Evolutionary conservation across 2,797 vertebrate genomes (phyloP).

Genomic region (Parauchenoglanis ngamensis): DNA sequence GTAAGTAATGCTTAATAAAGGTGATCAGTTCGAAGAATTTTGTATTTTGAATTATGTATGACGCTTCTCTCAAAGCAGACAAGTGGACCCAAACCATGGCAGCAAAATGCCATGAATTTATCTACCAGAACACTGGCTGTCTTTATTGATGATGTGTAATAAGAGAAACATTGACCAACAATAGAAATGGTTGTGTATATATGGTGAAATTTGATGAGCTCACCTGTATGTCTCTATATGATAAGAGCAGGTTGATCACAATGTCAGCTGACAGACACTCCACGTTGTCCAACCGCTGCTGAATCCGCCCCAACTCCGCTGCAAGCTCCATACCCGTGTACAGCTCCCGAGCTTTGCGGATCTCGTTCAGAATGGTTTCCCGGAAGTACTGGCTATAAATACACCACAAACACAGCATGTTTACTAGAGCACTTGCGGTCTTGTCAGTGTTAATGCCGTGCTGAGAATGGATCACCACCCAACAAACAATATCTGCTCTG

Average conservation of each 20-base stretch:
- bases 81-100: not conserved
- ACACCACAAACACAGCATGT: not conserved
- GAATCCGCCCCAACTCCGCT: constrained; percentile 88
- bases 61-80: not conserved
- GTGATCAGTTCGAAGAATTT: not conserved
- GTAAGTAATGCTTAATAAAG: not conserved
- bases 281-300: constrained; percentile 92
- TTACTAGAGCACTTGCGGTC: not conserved
- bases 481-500: not conserved
- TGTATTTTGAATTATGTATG: not conserved
- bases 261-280: constrained; percentile 95
- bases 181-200: too few relatives aligned
- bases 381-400: constrained; percentile 88
- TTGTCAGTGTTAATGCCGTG: not conserved
- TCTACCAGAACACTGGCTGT: not conserved
- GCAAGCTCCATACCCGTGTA: constrained; percentile 89
- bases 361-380: constrained; percentile 92
- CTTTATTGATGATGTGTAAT: not conserved
- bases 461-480: not conserved
- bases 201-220: not conserved
- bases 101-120: not conserved
- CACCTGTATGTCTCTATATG: constrained; percentile 98
- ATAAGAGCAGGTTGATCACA: constrained; percentile 93
- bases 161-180: not conserved
- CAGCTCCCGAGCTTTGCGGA: constrained; percentile 90